phyloP scores from a whole-genome alignment of 2,888 invertebrate species.

The Leucophenga maculata region DNA sequence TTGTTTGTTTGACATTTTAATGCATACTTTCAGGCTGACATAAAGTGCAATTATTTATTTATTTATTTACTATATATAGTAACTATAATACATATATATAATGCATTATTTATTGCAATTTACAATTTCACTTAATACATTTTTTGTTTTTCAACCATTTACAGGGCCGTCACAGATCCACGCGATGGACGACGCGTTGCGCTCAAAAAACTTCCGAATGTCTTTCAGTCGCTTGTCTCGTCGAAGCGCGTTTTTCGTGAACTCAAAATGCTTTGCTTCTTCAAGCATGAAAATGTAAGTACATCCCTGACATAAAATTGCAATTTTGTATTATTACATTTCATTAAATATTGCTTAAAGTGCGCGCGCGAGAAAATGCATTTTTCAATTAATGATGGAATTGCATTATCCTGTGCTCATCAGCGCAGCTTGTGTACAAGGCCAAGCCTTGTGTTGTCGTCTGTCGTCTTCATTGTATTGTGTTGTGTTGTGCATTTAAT shows the following conservation, averaged over 20 bases:
- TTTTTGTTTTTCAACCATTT: conserved; percentile 64
- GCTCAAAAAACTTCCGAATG: conserved; percentile 99
- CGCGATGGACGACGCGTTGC: conserved; percentile 98
- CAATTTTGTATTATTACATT: conserved; percentile 15
- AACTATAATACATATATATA: too few species aligned
- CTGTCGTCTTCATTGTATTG: background rate
- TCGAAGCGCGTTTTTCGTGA: conserved; percentile 99
- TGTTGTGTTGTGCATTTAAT: background rate
- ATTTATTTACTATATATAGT: too few species aligned
- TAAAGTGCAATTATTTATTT: too few species aligned
- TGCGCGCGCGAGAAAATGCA: background rate
- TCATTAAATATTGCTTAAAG: conserved; percentile 46
- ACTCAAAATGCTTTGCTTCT: conserved; percentile 98
- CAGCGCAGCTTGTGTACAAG: too few species aligned
- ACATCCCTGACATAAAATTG: too few species aligned
- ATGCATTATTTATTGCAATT: background rate
- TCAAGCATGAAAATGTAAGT: conserved; percentile 99
- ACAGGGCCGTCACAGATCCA: conserved; percentile 99
- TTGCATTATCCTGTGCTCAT: too few species aligned
- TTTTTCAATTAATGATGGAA: conserved; percentile 14
- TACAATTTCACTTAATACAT: background rate
- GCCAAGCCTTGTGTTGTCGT: background rate
- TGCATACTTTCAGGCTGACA: conserved; percentile 10
- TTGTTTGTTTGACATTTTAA: conserved; percentile 13
- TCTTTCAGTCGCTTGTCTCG: conserved; percentile 99